phyloP scores from a whole-genome alignment of 1,140 invertebrate species.

The Drosophila gunungcola region DNA sequence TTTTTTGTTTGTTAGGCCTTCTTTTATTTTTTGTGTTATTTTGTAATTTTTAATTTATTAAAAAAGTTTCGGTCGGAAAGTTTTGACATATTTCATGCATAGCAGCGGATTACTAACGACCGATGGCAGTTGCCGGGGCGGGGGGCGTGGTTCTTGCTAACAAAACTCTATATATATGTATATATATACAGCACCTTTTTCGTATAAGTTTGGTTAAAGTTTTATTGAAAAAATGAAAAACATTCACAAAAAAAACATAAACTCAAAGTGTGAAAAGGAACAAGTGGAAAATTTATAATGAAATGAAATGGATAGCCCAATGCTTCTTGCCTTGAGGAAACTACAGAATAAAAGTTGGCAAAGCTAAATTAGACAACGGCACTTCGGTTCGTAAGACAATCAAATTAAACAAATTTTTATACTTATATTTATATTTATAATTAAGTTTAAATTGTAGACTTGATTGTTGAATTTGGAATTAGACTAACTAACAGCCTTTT shows the following conservation, averaged over 20 bases:
- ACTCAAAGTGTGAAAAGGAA: conserved; percentile 27
- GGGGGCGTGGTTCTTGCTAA: conserved; percentile 14
- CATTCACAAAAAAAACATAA: conserved; percentile 15
- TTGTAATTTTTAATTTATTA: conserved; percentile 66
- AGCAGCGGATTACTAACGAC: conserved; percentile 51
- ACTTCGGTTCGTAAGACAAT: no score
- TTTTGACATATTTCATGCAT: conserved; percentile 70
- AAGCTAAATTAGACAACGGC: not conserved
- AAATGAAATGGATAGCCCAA: conserved; percentile 25
- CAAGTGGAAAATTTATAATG: conserved; percentile 41
- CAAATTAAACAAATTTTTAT: no score
- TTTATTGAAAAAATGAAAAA: conserved; percentile 25
- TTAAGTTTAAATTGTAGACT: no score
- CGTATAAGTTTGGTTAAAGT: conserved; percentile 48
- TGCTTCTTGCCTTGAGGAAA: conserved; percentile 15
- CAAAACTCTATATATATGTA: conserved; percentile 30
- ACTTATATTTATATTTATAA: no score
- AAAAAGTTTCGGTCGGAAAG: conserved; percentile 60
- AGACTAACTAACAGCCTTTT: no score
- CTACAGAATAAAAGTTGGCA: conserved; percentile 11
- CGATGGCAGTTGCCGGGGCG: conserved; percentile 20
- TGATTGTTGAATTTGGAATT: no score
- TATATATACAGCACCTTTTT: conserved; percentile 24
- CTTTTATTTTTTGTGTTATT: conserved; percentile 23
- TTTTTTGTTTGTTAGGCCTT: conserved; percentile 12